These are phyloP conservation scores for Embidobia sp. DNA, from an alignment of 2,888 invertebrate genomes.

Conservation along the genomic window DNA sequence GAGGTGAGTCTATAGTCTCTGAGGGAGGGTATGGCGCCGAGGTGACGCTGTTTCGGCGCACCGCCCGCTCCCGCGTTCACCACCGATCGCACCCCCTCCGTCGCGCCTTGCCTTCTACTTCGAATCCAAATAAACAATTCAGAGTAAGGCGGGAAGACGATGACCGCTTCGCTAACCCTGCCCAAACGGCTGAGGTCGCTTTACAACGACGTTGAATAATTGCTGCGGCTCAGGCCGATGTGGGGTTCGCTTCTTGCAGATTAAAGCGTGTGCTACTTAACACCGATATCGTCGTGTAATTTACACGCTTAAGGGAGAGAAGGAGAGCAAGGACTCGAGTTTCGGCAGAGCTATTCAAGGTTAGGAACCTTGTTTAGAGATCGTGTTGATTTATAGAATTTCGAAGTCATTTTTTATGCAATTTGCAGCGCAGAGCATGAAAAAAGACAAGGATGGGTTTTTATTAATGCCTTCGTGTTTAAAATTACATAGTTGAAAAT, in stretches of 20 bases:
- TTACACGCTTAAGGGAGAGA: too few species aligned
- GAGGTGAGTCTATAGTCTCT: conserved; percentile 81
- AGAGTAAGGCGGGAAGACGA: conserved; percentile 59
- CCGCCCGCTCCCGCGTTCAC: conserved; percentile 65
- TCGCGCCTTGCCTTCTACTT: conserved; percentile 64
- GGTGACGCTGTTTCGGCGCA: conserved; percentile 78
- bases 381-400: too few species aligned
- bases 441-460: too few species aligned
- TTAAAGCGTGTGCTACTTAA: conserved; percentile 54
- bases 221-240: conserved; percentile 48
- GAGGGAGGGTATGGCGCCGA: conserved; percentile 81
- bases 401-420: too few species aligned
- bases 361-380: too few species aligned
- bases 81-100: conserved; percentile 38
- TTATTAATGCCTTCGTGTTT: too few species aligned
- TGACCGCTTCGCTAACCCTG: conserved; percentile 62
- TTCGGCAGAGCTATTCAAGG: too few species aligned
- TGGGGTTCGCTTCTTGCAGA: conserved; percentile 27
- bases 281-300: neutral
- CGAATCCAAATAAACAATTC: conserved; percentile 76
- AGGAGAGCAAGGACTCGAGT: too few species aligned
- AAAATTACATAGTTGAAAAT: too few species aligned
- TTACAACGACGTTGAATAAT: conserved; percentile 63
- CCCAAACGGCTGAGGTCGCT: conserved; percentile 52
- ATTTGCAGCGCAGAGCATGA: too few species aligned